Evolutionary conservation across 2,888 invertebrate species (phyloP).

Genomic region (Callosobruchus maculatus): DNA sequence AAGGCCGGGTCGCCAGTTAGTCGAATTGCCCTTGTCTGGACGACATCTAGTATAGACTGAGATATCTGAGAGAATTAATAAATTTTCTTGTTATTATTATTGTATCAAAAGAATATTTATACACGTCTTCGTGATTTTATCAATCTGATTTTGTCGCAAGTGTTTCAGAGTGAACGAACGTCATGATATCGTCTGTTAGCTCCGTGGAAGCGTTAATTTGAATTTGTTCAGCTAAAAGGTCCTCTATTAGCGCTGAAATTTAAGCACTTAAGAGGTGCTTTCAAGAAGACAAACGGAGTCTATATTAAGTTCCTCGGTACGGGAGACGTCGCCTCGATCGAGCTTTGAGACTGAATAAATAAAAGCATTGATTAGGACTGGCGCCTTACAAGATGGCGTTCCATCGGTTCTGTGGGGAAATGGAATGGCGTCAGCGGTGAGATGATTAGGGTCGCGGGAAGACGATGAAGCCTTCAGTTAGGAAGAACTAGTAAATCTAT

Average conservation of each 20-base stretch:
- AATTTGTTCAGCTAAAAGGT: not conserved
- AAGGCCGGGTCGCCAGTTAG: too few relatives aligned
- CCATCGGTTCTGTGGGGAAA: not conserved
- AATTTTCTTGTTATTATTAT: too few relatives aligned
- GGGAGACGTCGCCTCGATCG: not conserved
- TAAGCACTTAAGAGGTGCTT: constrained; percentile 18
- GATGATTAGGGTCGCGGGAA: too few relatives aligned
- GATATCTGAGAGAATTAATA: too few relatives aligned
- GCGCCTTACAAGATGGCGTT: not conserved
- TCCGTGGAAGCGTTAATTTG: not conserved
- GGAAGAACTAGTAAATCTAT: too few relatives aligned
- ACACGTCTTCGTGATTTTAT: too few relatives aligned
- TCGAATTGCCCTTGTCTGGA: too few relatives aligned
- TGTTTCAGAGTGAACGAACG: too few relatives aligned
- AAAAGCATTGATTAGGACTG: not conserved
- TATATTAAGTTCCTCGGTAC: constrained; percentile 10
- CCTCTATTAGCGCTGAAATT: constrained; percentile 9
- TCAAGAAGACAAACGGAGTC: constrained; percentile 15
- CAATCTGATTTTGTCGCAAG: too few relatives aligned
- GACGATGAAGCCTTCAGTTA: too few relatives aligned
- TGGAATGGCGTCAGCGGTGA: not conserved
- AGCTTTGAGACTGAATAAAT: not conserved
- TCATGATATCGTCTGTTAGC: not conserved
- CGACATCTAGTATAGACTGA: too few relatives aligned
- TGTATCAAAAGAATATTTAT: too few relatives aligned